Conservation (phyloP, 2,888 invertebrate species). For the Tipula confusa region DNA sequence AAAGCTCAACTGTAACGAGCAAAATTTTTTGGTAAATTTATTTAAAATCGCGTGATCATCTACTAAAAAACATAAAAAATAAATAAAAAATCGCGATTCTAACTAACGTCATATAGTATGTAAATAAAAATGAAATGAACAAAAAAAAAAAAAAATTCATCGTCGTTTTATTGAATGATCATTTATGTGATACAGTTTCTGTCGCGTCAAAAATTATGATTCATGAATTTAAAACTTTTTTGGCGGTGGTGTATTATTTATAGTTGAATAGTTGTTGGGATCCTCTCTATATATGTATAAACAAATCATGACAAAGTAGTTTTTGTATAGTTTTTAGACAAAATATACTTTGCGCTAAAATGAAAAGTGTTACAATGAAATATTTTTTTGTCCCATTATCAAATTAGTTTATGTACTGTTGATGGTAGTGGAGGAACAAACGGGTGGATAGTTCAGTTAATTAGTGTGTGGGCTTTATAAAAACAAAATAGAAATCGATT, state of each 20-base stretch:
- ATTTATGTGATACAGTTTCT: not conserved
- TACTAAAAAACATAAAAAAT: too few species aligned
- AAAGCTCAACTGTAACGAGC: not conserved
- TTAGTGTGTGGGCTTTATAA: not conserved
- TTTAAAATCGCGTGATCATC: not conserved
- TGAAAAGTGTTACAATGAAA: not conserved
- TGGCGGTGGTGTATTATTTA: not conserved
- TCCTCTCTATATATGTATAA: not conserved
- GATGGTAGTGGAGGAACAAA: not conserved
- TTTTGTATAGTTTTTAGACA: not conserved
- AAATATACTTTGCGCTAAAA: not conserved
- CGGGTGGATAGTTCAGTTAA: not conserved
- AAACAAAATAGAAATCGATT: not conserved
- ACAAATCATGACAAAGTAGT: not conserved
- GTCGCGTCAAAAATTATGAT: slow-evolving; percentile 25
- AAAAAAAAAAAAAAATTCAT: not conserved
- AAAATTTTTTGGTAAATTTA: not conserved
- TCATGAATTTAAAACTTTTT: not conserved
- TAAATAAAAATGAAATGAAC: not conserved
- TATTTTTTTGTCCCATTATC: not conserved
- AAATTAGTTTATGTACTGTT: not conserved
- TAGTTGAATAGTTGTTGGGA: not conserved
- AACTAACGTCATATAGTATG: not conserved
- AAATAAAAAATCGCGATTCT: not conserved
- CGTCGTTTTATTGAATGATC: slow-evolving; percentile 6